Base-by-base conservation (phyloP, 2,888 invertebrate genomes). In the Cantharis flavilabris region DNA sequence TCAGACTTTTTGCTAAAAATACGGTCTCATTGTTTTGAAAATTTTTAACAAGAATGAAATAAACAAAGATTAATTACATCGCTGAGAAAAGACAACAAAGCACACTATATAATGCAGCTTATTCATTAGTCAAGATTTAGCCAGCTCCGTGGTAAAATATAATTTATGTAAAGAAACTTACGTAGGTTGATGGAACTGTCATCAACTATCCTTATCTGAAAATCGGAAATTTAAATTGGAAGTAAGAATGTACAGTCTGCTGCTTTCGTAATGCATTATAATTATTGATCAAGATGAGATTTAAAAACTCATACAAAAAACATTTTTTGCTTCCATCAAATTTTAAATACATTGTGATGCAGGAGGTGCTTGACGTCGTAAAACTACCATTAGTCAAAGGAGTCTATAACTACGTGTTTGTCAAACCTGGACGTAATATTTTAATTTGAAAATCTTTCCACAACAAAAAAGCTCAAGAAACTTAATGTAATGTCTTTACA, bases 41-140 rank as follows among this genome's bases (percentile, higher is more conserved):
- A 49, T 13, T n/a, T 49, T n/a, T 49, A 49, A n/a, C 49, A 49
- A 49, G n/a, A 49, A 49, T 49, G 49, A 49, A 49, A 49, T 49
- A 49, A 26, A 67, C 23, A 23, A 26, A 67, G 65, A 67, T 67
- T 67, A 67, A 67, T 67, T 67, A 67, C 20, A 67, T 67, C n/a
- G 65, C 26, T n/a, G 20, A 67, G 65, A 67, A 26, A 67, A 67
- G 65, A 67, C 65, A 67, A 67, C 65, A 67, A 67, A 67, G 65
- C 65, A 9, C 20, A 67, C 65, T 67, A 26, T 67, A 67, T 67
- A 67, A 67, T 67, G n/a, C 13, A 67, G 65, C 65, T 23, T 67
- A 67, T 67, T 23, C 20, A 67, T 67, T 67, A 67, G 65, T 67
- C 26, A 67, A 67, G 65, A 67, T 67, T 67, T 67, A 67, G 65